Evolutionary conservation across 2,113 vertebrate genomes (phyloP).

Genomic region (Cisticola juncidis): DNA sequence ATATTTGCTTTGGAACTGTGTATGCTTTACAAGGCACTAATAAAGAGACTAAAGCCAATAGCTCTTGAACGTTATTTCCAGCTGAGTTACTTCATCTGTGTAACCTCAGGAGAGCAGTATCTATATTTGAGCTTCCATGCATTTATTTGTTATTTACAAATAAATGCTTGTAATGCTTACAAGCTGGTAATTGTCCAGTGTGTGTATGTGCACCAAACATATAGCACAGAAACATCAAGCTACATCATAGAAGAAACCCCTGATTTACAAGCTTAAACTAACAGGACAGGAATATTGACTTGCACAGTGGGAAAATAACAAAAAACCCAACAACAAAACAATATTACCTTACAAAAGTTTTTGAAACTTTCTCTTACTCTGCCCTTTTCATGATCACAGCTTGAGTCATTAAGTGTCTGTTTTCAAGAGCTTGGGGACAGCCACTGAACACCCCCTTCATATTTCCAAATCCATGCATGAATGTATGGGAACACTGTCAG

Average conservation of each 20-base stretch:
- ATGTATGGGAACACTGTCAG: not conserved
- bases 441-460: not conserved
- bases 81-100: not conserved
- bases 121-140: not conserved
- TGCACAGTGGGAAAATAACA: not conserved
- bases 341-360: not conserved
- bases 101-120: not conserved
- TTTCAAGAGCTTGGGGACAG: not conserved
- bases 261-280: not conserved
- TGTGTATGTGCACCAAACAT: not conserved
- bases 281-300: not conserved
- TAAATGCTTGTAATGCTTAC: not conserved
- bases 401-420: not conserved
- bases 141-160: not conserved
- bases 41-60: not conserved
- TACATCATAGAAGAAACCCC: accelerated
- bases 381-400: not conserved
- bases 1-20: not conserved
- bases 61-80: not conserved
- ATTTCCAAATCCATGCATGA: not conserved
- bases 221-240: not conserved
- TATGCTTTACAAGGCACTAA: not conserved
- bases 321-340: not conserved
- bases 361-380: not conserved
- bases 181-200: not conserved